Conservation (phyloP, 2,888 invertebrate species). For the Drosophila paramelanica region DNA sequence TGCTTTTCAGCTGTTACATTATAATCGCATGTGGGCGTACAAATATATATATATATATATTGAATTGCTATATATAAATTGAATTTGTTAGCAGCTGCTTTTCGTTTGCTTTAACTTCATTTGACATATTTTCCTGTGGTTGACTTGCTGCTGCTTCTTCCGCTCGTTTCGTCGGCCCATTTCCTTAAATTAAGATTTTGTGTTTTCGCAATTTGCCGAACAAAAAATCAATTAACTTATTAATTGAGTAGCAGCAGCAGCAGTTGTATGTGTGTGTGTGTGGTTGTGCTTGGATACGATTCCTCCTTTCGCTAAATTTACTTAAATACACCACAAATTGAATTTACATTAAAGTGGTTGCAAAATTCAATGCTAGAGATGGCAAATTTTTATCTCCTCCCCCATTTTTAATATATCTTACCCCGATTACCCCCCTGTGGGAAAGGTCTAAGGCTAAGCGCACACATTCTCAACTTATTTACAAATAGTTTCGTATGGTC, state of each 20-base stretch:
- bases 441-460: constrained; percentile 32
- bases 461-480: constrained; percentile 69
- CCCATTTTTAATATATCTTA: too few species aligned
- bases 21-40: not conserved
- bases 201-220: constrained; percentile 45
- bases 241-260: constrained; percentile 58
- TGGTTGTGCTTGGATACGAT: not conserved
- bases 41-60: not conserved
- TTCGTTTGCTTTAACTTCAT: constrained; percentile 12
- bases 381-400: constrained; percentile 4
- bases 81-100: constrained; percentile 22
- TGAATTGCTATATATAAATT: not conserved
- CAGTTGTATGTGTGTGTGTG: constrained; percentile 16
- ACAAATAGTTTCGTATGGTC: constrained; percentile 36
- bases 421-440: not conserved
- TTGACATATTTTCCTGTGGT: not conserved
- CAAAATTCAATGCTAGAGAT: constrained; percentile 29
- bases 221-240: constrained; percentile 70
- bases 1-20: not conserved
- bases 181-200: constrained; percentile 39
- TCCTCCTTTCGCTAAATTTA: constrained; percentile 26
- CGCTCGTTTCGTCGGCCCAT: not conserved
- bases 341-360: constrained; percentile 48
- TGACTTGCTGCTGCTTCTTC: not conserved
- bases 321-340: constrained; percentile 52